Conservation (phyloP, 2,888 invertebrate genomes). For the Vannuccia rotundouncinata region DNA sequence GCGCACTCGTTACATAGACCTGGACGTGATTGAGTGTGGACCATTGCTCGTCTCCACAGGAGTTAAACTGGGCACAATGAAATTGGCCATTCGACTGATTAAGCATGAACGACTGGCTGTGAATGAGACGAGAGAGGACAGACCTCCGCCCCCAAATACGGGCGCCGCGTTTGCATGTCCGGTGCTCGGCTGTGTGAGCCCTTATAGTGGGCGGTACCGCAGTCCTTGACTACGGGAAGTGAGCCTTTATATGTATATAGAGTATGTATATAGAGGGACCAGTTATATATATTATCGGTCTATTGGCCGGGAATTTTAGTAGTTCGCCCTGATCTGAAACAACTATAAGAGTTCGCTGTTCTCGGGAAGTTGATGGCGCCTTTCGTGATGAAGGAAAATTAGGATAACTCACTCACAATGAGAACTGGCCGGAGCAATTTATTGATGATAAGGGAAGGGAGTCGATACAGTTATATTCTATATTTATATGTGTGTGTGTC, state of each 20-base stretch:
- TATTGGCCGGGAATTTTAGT: too few relatives aligned
- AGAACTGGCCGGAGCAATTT: background rate
- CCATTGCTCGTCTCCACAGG: too few relatives aligned
- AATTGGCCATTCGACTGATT: background rate
- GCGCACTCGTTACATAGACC: too few relatives aligned
- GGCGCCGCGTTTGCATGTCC: background rate
- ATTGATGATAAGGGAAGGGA: background rate
- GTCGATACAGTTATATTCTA: too few relatives aligned
- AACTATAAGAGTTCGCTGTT: too few relatives aligned
- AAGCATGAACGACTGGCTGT: slow-evolving; percentile 15
- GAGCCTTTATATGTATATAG: background rate
- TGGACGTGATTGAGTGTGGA: too few relatives aligned
- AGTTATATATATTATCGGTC: background rate
- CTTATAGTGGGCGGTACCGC: background rate
- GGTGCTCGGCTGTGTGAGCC: background rate
- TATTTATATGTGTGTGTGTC: background rate
- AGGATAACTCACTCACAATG: background rate
- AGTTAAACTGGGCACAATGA: background rate
- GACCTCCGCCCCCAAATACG: slow-evolving; percentile 8
- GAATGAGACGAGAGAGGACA: background rate
- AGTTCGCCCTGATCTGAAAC: too few relatives aligned
- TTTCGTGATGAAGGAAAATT: background rate
- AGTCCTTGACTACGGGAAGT: background rate
- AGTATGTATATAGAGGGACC: background rate
- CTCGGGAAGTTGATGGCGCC: background rate